phyloP scores from a whole-genome alignment of 2,113 vertebrate species.

The Channa maculata region DNA sequence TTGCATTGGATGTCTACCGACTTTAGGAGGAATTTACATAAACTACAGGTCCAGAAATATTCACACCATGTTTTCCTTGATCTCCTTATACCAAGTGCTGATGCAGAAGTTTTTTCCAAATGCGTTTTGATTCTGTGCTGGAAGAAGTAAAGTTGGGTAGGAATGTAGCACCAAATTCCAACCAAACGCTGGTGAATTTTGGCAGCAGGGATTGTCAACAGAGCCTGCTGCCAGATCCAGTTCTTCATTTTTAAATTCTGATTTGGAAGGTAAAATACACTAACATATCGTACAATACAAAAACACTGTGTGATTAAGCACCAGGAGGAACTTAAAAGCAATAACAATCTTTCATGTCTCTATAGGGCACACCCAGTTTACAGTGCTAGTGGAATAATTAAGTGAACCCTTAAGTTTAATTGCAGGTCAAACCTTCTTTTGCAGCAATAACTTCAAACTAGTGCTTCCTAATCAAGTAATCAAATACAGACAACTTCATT shows the following conservation, averaged over 20 bases:
- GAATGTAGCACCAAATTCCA: neutral
- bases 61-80: neutral
- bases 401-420: too few relatives aligned
- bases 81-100: neutral
- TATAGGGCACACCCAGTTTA: too few relatives aligned
- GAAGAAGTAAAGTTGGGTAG: too few relatives aligned
- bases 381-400: too few relatives aligned
- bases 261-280: too few relatives aligned
- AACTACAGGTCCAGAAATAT: neutral
- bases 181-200: neutral
- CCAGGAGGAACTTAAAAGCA: too few relatives aligned
- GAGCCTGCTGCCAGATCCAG: neutral
- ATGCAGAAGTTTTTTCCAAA: neutral
- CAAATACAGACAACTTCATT: conserved; percentile 5
- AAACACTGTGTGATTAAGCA: too few relatives aligned
- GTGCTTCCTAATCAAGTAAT: conserved; percentile 7
- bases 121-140: neutral
- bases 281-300: too few relatives aligned
- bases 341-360: too few relatives aligned
- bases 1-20: conserved; percentile 28
- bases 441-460: neutral
- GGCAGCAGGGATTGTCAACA: neutral
- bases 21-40: neutral
- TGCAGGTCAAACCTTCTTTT: too few relatives aligned
- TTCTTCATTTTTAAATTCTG: neutral